These are phyloP conservation scores for Sepiola atlantica DNA, from an alignment of 2,888 invertebrate species.

Conservation along the genomic window DNA sequence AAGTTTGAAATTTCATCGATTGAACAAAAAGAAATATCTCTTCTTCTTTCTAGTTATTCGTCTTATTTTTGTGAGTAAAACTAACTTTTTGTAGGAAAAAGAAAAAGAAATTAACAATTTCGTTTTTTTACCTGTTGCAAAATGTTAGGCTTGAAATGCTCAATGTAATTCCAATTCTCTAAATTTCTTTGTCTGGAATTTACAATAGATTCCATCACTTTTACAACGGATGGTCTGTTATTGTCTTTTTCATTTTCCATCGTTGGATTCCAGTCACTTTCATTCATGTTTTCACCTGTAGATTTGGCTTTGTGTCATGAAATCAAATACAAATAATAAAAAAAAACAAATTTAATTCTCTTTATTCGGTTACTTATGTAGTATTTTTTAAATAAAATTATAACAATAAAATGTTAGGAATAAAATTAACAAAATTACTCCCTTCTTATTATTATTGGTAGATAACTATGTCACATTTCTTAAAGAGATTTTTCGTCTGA, in stretches of 20 bases:
- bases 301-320: neutral
- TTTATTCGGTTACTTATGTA: no score
- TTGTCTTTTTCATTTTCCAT: neutral
- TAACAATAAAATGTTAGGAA: no score
- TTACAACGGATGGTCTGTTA: neutral
- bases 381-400: no score
- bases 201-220: conserved; percentile 64
- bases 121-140: conserved; percentile 67
- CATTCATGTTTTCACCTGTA: neutral
- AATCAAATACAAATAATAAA: neutral
- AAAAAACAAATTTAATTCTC: neutral
- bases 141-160: conserved; percentile 71
- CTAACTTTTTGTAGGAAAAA: neutral
- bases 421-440: no score
- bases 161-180: conserved; percentile 75
- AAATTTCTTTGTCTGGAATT: conserved; percentile 63
- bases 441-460: no score
- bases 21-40: no score
- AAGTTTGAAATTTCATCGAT: no score
- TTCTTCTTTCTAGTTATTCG: no score
- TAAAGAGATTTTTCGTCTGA: no score
- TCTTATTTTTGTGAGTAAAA: no score
- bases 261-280: no score
- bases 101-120: neutral
- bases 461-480: no score